phyloP scores from a whole-genome alignment of 2,797 vertebrate genomes.

The Adelosebastes latens region DNA sequence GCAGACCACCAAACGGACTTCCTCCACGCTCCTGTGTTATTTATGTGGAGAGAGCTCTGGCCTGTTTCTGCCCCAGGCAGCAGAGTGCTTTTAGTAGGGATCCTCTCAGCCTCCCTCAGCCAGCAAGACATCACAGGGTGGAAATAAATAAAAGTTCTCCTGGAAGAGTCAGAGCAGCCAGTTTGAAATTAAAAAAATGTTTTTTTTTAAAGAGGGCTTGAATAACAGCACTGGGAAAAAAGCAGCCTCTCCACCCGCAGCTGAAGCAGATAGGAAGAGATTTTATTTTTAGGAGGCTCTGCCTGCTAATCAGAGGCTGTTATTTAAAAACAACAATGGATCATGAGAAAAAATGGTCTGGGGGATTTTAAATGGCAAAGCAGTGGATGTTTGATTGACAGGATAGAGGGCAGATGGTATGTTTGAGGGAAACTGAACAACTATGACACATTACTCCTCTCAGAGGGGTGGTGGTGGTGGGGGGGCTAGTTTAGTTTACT shows the following conservation, averaged over 20 bases:
- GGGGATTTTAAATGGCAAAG: constrained; percentile 54
- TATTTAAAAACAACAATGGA: constrained; percentile 77
- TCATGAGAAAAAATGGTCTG: constrained; percentile 67
- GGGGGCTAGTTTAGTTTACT: constrained; percentile 30
- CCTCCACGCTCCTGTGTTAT: constrained; percentile 76
- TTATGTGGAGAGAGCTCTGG: constrained; percentile 75
- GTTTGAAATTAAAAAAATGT: constrained; percentile 62
- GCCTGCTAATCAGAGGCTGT: constrained; percentile 64
- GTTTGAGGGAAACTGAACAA: constrained; percentile 66
- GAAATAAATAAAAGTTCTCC: constrained; percentile 75
- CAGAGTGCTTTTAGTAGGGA: constrained; percentile 67
- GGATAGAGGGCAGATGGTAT: constrained; percentile 60
- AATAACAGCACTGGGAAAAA: constrained; percentile 47
- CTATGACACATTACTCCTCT: constrained; percentile 58
- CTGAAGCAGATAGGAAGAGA: constrained; percentile 42
- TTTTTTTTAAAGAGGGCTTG: constrained; percentile 39
- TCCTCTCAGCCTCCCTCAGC: constrained; percentile 66
- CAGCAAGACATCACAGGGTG: constrained; percentile 74
- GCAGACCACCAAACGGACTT: constrained; percentile 79
- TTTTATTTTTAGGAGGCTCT: constrained; percentile 68
- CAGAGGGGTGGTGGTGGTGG: not conserved
- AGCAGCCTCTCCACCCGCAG: constrained; percentile 30
- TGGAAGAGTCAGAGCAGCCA: constrained; percentile 57
- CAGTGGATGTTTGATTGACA: constrained; percentile 69
- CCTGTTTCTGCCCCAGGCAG: constrained; percentile 74